phyloP scores from a whole-genome alignment of 2,888 invertebrate species.

The Bugula neritina region DNA sequence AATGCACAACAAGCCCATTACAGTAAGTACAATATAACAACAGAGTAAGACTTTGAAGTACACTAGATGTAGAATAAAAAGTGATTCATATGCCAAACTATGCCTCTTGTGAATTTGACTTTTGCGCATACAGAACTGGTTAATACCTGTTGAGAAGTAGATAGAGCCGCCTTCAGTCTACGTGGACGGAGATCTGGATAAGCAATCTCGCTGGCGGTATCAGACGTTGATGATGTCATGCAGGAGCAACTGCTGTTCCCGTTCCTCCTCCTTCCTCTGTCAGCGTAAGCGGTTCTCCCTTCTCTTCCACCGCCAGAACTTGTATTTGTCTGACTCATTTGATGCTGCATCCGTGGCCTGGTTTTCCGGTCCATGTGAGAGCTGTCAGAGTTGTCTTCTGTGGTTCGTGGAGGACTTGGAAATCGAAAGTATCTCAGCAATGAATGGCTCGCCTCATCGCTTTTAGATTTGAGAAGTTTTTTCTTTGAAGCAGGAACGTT shows the following conservation, averaged over 20 bases:
- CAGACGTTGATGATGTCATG: not conserved
- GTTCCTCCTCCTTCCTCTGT: not conserved
- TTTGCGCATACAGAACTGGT: not conserved
- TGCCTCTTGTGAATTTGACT: too few relatives aligned
- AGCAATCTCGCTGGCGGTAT: conserved; percentile 5
- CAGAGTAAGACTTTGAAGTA: too few relatives aligned
- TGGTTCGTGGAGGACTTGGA: conserved; percentile 13
- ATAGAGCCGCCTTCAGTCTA: not conserved
- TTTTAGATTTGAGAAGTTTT: conserved; percentile 10
- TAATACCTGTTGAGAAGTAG: not conserved
- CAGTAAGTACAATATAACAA: too few relatives aligned
- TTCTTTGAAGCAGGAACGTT: not conserved
- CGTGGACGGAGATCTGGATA: not conserved
- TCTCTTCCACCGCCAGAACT: not conserved
- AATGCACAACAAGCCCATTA: too few relatives aligned
- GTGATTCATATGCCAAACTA: too few relatives aligned
- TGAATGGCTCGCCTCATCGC: conserved; percentile 19
- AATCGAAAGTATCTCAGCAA: conserved; percentile 17
- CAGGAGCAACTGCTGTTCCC: conserved; percentile 15
- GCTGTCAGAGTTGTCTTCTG: conserved; percentile 15
- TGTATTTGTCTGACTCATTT: not conserved
- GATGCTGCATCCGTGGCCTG: not conserved
- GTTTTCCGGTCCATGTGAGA: not conserved
- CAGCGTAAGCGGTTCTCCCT: not conserved
- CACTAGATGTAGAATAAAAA: too few relatives aligned